Evolutionary conservation across 1,140 invertebrate genomes (phyloP).

Genomic region (Euglossa dilemma): DNA sequence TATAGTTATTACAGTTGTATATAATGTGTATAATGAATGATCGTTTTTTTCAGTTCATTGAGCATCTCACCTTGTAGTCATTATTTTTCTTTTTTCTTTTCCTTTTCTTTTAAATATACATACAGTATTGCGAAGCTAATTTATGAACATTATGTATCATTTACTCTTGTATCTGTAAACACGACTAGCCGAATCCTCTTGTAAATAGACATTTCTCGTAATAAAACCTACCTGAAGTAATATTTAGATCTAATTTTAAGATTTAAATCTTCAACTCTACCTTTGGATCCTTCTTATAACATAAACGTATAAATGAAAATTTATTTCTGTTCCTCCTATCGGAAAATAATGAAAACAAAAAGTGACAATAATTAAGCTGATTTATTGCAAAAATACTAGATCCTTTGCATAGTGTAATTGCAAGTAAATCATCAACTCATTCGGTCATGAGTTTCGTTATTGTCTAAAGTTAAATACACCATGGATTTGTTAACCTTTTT

Average conservation of each 20-base stretch:
- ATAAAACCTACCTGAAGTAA: conserved; percentile 74
- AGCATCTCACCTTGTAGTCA: conserved; percentile 60
- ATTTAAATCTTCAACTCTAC: not conserved
- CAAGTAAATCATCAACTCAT: conserved; percentile 17
- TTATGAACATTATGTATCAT: conserved; percentile 72
- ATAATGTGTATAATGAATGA: conserved; percentile 78
- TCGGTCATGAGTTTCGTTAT: not conserved
- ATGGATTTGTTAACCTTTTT: not conserved
- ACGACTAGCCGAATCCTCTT: conserved; percentile 75
- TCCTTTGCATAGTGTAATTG: not conserved
- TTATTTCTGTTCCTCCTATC: not conserved
- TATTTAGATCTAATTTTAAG: not conserved
- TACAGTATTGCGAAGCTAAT: conserved; percentile 75
- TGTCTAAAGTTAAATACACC: conserved; percentile 22
- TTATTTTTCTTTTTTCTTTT: conserved; percentile 54
- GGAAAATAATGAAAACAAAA: not conserved
- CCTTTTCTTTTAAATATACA: conserved; percentile 55
- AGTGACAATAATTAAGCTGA: conserved; percentile 22
- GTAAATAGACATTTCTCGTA: conserved; percentile 79
- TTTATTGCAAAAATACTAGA: conserved; percentile 20
- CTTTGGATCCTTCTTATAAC: not conserved
- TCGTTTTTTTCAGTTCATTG: conserved; percentile 64
- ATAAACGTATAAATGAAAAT: not conserved
- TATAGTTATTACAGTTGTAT: conserved; percentile 74
- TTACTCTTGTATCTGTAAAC: conserved; percentile 74